Conservation (phyloP, 1,140 invertebrate genomes). For the Lordiphosa mommai region DNA sequence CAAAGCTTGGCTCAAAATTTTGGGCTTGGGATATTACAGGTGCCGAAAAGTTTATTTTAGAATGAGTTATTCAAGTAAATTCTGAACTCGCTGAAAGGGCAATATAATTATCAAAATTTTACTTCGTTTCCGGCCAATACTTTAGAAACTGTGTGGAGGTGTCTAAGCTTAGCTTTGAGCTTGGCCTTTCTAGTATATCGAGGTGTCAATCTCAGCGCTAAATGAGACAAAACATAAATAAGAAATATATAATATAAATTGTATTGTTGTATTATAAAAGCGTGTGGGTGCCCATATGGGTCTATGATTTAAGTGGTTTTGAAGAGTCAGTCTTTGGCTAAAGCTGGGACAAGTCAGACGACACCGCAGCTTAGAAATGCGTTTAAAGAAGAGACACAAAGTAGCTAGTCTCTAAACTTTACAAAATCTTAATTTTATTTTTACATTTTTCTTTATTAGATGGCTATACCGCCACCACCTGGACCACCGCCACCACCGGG, state of each 20-base stretch:
- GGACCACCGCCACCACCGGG: conserved; percentile 84
- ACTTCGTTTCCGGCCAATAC: no score
- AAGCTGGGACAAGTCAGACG: conserved; percentile 34
- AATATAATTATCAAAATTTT: no score
- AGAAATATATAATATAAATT: conserved; percentile 65
- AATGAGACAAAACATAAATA: conserved; percentile 49
- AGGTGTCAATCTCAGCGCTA: conserved; percentile 56
- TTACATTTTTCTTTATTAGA: conserved; percentile 54
- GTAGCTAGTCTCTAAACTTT: no score
- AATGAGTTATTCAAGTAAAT: no score
- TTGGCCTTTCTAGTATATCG: conserved; percentile 42
- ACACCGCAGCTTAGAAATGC: conserved; percentile 28
- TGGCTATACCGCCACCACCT: conserved; percentile 82
- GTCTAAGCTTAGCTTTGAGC: conserved; percentile 28
- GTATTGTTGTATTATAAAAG: conserved; percentile 40
- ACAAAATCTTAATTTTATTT: neutral
- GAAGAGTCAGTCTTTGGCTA: conserved; percentile 33
- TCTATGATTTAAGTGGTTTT: conserved; percentile 18
- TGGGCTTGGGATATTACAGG: no score
- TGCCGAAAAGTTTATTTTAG: no score
- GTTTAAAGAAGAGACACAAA: conserved; percentile 9
- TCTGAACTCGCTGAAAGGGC: no score
- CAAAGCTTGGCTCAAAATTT: no score
- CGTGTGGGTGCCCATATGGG: conserved; percentile 57
- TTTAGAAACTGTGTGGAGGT: conserved; percentile 4